Evolutionary conservation across 2,888 invertebrate genomes (phyloP).

Genomic region (Poecilobothrus nobilitatus): DNA sequence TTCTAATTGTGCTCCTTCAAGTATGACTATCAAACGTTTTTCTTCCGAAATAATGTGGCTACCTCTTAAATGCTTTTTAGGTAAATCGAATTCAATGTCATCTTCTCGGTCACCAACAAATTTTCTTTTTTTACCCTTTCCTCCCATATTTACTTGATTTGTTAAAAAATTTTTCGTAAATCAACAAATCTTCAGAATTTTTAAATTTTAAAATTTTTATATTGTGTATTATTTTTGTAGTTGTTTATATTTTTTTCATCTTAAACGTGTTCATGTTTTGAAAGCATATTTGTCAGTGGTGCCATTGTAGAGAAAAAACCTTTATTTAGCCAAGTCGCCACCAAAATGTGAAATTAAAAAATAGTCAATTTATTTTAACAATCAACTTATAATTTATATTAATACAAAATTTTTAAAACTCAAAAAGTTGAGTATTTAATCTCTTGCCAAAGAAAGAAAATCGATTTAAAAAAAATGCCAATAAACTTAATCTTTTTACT

Average conservation of each 20-base stretch:
- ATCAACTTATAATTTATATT: too few species aligned
- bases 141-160: background rate
- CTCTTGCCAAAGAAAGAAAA: too few species aligned
- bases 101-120: constrained; percentile 46
- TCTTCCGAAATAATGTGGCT: constrained; percentile 73
- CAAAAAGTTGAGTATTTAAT: too few species aligned
- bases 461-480: too few species aligned
- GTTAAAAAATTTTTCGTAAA: background rate
- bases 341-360: too few species aligned
- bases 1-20: constrained; percentile 92
- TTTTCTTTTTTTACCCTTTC: constrained; percentile 33
- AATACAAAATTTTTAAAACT: too few species aligned
- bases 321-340: too few species aligned
- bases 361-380: too few species aligned
- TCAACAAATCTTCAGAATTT: too few species aligned
- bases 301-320: background rate
- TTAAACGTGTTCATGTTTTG: too few species aligned
- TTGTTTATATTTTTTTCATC: background rate
- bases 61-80: constrained; percentile 68
- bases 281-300: background rate
- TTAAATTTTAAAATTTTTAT: background rate
- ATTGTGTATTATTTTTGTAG: background rate
- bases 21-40: constrained; percentile 82
- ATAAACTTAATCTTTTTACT: too few species aligned
- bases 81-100: constrained; percentile 69